Percentiles rank a stretch among this genome's conserved stretches.
These are phyloP conservation scores for Caenorhabditis afra DNA, from an alignment of 2,888 invertebrate species.

Conservation along the genomic window DNA sequence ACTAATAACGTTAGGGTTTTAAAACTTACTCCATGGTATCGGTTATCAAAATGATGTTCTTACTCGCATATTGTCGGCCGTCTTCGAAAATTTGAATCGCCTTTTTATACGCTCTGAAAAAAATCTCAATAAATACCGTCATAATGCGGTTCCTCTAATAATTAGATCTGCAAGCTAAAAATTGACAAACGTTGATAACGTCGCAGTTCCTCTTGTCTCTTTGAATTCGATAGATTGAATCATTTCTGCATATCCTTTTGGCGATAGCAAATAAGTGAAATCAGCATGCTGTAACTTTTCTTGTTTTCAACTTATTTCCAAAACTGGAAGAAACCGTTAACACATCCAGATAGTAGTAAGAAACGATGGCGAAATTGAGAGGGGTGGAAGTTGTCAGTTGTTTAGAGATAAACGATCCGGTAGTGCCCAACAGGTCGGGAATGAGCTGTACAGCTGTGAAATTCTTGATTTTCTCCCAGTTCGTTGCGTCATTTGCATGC, in stretches of 20 bases:
- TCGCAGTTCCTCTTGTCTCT: slow-evolving; percentile 45
- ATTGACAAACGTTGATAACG: slow-evolving; percentile 19
- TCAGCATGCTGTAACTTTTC: slow-evolving; percentile 43
- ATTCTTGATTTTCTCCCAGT: slow-evolving; percentile 48
- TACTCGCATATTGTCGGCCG: slow-evolving; percentile 55
- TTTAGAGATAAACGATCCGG: slow-evolving; percentile 18
- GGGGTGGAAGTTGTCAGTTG: slow-evolving; percentile 42
- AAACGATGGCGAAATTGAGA: slow-evolving; percentile 48
- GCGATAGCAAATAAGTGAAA: slow-evolving; percentile 40
- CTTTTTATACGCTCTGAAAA: slow-evolving; percentile 60
- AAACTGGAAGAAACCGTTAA: slow-evolving; percentile 7
- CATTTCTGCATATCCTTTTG: slow-evolving; percentile 27
- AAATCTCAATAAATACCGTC: no score
- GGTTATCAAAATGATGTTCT: slow-evolving; percentile 58
- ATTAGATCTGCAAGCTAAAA: no score
- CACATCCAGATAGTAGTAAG: slow-evolving; percentile 45
- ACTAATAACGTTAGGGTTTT: neutral
- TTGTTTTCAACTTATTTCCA: neutral
- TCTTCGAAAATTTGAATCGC: slow-evolving; percentile 45
- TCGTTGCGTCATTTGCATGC: slow-evolving; percentile 50
- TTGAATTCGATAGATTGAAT: slow-evolving; percentile 14
- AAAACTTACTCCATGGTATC: slow-evolving; percentile 59
- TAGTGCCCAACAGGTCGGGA: slow-evolving; percentile 43
- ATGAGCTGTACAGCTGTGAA: slow-evolving; percentile 47
- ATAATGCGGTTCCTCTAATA: no score